Evolutionary conservation across 2,888 invertebrate species (phyloP).

Genomic region (Tenthredo livida): DNA sequence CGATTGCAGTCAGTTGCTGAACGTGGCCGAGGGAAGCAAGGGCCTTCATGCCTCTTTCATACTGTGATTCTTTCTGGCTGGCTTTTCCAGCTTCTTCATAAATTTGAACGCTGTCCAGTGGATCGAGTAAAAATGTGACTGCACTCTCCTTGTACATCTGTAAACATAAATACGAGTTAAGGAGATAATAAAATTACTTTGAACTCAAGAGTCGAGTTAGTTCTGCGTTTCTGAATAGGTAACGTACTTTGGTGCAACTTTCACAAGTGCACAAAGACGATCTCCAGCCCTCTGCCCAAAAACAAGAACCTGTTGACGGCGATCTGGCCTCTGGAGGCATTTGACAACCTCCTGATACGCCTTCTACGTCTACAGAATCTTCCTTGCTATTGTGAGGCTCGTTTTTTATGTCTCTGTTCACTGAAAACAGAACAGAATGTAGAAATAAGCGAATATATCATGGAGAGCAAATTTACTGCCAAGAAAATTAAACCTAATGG

Average conservation of each 20-base stretch:
- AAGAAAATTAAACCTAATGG: background rate
- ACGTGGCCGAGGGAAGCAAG: constrained; percentile 89
- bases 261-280: constrained; percentile 86
- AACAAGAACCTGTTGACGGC: constrained; percentile 82
- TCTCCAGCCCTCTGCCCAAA: constrained; percentile 89
- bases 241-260: constrained; percentile 79
- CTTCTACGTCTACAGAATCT: constrained; percentile 67
- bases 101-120: constrained; percentile 89
- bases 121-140: constrained; percentile 88
- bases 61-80: constrained; percentile 81
- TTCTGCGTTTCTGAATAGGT: constrained; percentile 8
- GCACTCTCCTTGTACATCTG: constrained; percentile 86
- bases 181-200: background rate
- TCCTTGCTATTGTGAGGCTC: constrained; percentile 65
- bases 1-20: constrained; percentile 91
- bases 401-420: constrained; percentile 63
- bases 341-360: constrained; percentile 64
- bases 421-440: constrained; percentile 54
- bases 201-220: background rate
- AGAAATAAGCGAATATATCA: constrained; percentile 10
- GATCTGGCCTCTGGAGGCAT: constrained; percentile 65
- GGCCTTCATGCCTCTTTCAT: constrained; percentile 89
- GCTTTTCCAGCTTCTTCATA: constrained; percentile 89
- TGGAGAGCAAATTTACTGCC: background rate
- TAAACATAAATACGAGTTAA: background rate